Evolutionary conservation across 2,797 vertebrate species (phyloP), one percentile per base, ranked within the genome.

Genomic region (Cyprinella venusta): DNA sequence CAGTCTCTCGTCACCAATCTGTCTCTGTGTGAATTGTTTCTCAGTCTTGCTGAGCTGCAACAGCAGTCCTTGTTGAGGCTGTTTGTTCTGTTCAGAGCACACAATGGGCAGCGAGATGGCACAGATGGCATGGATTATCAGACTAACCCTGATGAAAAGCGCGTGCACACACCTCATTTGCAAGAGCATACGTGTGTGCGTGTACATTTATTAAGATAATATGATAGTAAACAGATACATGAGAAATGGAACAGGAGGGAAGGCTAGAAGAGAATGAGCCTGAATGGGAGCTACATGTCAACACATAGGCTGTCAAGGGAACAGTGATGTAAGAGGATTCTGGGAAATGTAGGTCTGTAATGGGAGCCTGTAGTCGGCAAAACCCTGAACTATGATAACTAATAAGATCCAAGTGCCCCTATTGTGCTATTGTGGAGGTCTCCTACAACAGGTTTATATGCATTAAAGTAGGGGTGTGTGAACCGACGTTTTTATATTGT

Each of bases 61-160:
- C n/a, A 38, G 56, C 4, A 12, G 56, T 72, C 59, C 6, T 15
- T 33, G 36, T 21, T 42, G 67, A 70, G 68, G 19, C 79, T n/a
- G 52, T 48, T 80, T 72, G 42, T 81, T 64, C 30, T n/a, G 61
- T 74, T 81, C 42, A 50, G 30, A 72, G 42, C 21, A 67, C 72
- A 76, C 61, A 76, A 76, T 67, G 48, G 48, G 71, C 63, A 67
- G 40, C 59, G 15, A 52, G 33, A 82, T 38, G 45, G 59, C 70
- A 82, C 80, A 82, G 80, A 82, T 82, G 80, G 71, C 80, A 82
- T 26, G 76, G 82, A 84, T 84, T 84, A 84, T 61, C 45, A 40
- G 16, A 82, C 63, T 76, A 67, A 65, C 61, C 38, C 71, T 19
- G 18, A 67, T 8, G 6, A 74, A 82, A 82, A 68, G 48, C 18